Evolutionary conservation across 2,797 vertebrate species (phyloP).

Genomic region (Phylloscopus collybita): DNA sequence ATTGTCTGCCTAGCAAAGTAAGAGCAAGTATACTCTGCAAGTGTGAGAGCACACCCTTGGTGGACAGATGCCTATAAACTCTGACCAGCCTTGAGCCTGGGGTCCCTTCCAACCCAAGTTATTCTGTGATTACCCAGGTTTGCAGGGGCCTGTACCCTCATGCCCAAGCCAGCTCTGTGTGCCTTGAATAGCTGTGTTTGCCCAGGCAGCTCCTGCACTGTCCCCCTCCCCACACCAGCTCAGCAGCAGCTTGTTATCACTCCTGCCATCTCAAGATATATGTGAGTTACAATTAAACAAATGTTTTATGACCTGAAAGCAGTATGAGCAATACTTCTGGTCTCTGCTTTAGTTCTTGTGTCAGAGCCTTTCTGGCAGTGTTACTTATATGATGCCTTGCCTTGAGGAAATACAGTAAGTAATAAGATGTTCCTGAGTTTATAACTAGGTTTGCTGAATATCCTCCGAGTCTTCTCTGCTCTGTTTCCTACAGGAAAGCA

Average conservation of each 20-base stretch:
- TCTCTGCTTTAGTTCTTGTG: not conserved
- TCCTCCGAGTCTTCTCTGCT: not conserved
- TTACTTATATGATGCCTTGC: not conserved
- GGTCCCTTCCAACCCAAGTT: not conserved
- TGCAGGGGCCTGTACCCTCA: not conserved
- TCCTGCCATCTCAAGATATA: not conserved
- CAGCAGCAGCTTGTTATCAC: not conserved
- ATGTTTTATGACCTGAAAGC: not conserved
- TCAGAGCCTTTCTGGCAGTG: not conserved
- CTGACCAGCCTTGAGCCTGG: not conserved
- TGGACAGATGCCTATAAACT: not conserved
- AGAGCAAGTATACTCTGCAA: not conserved
- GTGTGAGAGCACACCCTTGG: accelerated
- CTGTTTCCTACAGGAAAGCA: not conserved
- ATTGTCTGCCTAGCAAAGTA: not conserved
- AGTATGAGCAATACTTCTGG: not conserved
- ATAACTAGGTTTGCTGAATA: conserved; percentile 6
- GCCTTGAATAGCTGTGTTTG: not conserved
- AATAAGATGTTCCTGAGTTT: conserved; percentile 28
- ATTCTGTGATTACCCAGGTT: not conserved
- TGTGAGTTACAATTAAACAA: not conserved
- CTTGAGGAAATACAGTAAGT: not conserved
- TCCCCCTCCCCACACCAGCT: accelerated
- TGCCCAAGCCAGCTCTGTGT: no score
- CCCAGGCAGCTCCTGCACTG: accelerated